phyloP scores from a whole-genome alignment of 2,797 vertebrate genomes.

The Myiothlypis chrysogaster region DNA sequence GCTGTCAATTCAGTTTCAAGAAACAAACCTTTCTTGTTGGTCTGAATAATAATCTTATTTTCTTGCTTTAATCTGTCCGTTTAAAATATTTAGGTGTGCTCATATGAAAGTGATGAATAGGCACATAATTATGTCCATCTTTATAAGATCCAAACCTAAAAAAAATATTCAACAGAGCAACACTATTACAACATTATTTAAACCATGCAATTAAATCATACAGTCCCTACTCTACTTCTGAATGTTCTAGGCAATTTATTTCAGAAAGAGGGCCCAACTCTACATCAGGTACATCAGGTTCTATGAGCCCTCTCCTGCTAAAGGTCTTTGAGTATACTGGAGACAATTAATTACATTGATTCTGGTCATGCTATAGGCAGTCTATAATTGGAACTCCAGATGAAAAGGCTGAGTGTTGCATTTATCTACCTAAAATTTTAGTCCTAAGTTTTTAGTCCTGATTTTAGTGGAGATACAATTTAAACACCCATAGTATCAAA shows the following conservation, averaged over 20 bases:
- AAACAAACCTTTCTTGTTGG: neutral
- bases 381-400: neutral
- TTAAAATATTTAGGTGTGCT: constrained; percentile 77
- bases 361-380: neutral
- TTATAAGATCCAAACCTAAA: constrained; percentile 78
- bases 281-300: neutral
- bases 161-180: constrained; percentile 40
- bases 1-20: neutral
- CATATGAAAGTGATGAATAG: constrained; percentile 76
- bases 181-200: neutral
- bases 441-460: neutral
- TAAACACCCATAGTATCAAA: neutral
- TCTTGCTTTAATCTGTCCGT: constrained; percentile 11
- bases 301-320: neutral
- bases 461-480: neutral
- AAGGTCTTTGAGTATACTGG: neutral
- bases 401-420: neutral
- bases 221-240: neutral
- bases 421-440: neutral
- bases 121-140: constrained; percentile 72
- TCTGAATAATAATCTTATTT: neutral
- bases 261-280: neutral
- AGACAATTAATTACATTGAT: neutral
- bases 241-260: neutral
- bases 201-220: neutral